Conservation (phyloP, 2,113 vertebrate species). For the Eclectus roratus region DNA sequence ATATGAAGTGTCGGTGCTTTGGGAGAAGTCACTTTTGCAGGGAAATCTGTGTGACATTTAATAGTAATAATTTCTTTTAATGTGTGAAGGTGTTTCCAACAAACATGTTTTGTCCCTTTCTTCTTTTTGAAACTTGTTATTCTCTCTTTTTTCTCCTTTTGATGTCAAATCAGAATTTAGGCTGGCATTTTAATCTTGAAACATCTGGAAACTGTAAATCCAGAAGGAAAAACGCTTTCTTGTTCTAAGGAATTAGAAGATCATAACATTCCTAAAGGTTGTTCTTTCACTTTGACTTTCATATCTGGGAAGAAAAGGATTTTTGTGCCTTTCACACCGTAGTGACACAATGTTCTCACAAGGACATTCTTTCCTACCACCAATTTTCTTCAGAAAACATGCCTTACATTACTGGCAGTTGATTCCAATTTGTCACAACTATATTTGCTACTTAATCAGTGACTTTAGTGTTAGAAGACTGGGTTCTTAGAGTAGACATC, state of each 20-base stretch:
- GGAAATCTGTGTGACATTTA: not conserved
- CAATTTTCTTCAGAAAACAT: not conserved
- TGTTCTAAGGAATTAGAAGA: not conserved
- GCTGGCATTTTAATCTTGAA: not conserved
- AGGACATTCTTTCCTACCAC: not conserved
- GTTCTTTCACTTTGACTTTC: constrained; percentile 20
- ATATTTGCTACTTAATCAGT: not conserved
- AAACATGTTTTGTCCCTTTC: not conserved
- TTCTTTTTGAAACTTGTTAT: not conserved
- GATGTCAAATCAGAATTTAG: not conserved
- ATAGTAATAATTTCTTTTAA: not conserved
- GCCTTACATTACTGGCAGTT: not conserved
- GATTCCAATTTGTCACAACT: not conserved
- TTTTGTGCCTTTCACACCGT: not conserved
- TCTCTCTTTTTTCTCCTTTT: not conserved
- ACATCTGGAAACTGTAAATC: constrained; percentile 34
- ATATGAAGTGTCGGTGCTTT: not conserved
- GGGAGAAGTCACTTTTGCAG: not conserved
- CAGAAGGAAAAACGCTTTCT: not conserved
- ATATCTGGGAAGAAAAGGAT: not conserved
- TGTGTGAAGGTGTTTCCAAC: not conserved
- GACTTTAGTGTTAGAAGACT: not conserved
- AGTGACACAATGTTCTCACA: not conserved
- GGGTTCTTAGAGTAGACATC: not conserved
- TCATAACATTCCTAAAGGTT: not conserved